phyloP scores from a whole-genome alignment of 1,140 invertebrate genomes.

The Choristoneura fumiferana region DNA sequence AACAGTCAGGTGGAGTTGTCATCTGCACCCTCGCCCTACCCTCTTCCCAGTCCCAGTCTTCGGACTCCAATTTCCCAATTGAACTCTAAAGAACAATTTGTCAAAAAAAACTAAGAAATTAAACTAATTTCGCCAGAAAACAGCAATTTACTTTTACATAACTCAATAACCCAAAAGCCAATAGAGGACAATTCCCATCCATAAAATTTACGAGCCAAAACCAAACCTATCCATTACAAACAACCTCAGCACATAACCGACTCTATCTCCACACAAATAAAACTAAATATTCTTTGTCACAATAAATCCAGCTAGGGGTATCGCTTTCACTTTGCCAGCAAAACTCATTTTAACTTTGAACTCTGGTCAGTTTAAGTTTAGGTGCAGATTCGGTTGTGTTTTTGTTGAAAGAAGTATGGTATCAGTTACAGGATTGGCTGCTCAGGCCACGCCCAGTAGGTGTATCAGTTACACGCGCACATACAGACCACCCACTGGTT shows the following conservation, averaged over 20 bases:
- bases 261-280: constrained; percentile 27
- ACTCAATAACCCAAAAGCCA: not conserved
- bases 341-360: too few relatives aligned
- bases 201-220: constrained; percentile 9
- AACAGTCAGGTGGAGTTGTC: too few relatives aligned
- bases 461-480: constrained; percentile 52
- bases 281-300: not conserved
- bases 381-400: not conserved
- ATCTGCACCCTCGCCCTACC: too few relatives aligned
- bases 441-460: constrained; percentile 56
- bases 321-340: constrained; percentile 53
- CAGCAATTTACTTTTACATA: too few relatives aligned
- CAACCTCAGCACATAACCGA: constrained; percentile 22
- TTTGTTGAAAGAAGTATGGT: constrained; percentile 59
- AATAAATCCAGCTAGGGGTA: constrained; percentile 57
- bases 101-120: too few relatives aligned
- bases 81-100: too few relatives aligned
- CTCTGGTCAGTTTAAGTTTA: constrained; percentile 28
- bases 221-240: constrained; percentile 52
- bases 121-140: too few relatives aligned
- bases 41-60: too few relatives aligned
- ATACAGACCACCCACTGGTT: constrained; percentile 49
- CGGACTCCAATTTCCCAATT: too few relatives aligned
- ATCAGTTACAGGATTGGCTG: constrained; percentile 75
- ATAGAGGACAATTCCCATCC: not conserved